Percentiles rank a stretch among this genome's conserved stretches.
Evolutionary conservation across 2,113 vertebrate genomes (phyloP).

Genomic region (Gymnobelideus leadbeateri): DNA sequence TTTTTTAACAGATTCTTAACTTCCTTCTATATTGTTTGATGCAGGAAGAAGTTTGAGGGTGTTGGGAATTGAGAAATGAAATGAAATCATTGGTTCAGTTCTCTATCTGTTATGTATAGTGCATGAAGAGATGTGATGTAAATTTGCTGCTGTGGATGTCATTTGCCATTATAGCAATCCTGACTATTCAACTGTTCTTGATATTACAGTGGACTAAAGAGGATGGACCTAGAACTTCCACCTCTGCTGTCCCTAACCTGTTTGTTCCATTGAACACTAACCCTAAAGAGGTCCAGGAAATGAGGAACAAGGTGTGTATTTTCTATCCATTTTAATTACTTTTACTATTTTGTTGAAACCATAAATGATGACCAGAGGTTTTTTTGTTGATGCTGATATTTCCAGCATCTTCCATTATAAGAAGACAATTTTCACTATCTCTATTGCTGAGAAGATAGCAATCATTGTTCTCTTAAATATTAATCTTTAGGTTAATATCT

Average conservation of each 20-base stretch:
- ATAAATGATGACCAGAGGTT: not conserved
- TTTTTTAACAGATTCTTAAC: not conserved
- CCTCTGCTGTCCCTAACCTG: conserved; percentile 94
- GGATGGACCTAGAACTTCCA: conserved; percentile 93
- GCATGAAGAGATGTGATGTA: conserved; percentile 89
- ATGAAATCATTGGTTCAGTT: conserved; percentile 92
- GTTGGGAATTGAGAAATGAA: conserved; percentile 17
- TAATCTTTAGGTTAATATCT: not conserved
- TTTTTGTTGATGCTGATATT: not conserved
- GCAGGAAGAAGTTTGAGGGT: conserved; percentile 7
- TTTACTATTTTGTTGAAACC: accelerated
- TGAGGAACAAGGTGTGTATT: conserved; percentile 96
- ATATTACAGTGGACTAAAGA: conserved; percentile 98
- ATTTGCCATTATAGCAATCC: conserved; percentile 23
- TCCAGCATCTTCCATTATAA: not conserved
- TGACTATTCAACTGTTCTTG: conserved; percentile 84
- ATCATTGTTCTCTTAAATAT: not conserved
- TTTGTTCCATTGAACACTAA: conserved; percentile 99
- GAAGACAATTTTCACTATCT: not conserved
- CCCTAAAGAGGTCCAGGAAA: conserved; percentile 98
- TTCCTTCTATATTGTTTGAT: not conserved
- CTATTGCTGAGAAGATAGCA: not conserved
- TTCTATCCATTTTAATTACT: not conserved
- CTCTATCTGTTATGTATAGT: conserved; percentile 85
- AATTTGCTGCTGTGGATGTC: conserved; percentile 75